phyloP scores from a whole-genome alignment of 2,113 vertebrate species.

The Carassius carassius region DNA sequence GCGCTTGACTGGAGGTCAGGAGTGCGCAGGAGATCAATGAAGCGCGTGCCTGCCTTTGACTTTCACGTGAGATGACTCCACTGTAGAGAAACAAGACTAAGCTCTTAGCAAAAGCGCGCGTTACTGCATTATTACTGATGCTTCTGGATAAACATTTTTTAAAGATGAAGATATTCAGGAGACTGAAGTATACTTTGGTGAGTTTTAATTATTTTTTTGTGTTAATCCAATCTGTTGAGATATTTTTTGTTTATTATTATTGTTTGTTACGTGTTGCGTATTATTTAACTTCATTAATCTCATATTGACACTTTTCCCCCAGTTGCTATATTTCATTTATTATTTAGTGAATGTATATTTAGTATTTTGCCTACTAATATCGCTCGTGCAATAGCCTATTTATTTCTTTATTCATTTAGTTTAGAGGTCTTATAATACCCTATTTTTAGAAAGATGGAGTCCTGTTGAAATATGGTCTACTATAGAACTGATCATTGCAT shows the following conservation, averaged over 20 bases:
- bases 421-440: too few relatives aligned
- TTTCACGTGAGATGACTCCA: neutral
- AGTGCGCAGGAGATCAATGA: neutral
- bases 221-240: neutral
- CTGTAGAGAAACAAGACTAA: neutral
- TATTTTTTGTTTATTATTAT: too few relatives aligned
- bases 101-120: neutral
- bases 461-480: neutral
- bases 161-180: constrained; percentile 83
- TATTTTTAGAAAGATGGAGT: neutral
- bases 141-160: constrained; percentile 65
- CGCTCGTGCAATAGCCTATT: too few relatives aligned
- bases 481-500: neutral
- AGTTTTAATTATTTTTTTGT: constrained; percentile 57
- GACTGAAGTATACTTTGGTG: constrained; percentile 79
- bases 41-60: constrained; percentile 18
- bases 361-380: neutral
- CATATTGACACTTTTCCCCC: neutral
- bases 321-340: neutral
- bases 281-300: neutral
- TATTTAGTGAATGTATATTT: neutral
- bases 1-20: constrained; percentile 6
- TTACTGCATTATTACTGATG: constrained; percentile 49
- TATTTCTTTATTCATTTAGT: too few relatives aligned
- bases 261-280: neutral